A percentile compares a stretch with the other conserved stretches of the same genome.
Evolutionary conservation across 2,888 invertebrate species (phyloP).

Genomic region (Eupithecia subumbrata): DNA sequence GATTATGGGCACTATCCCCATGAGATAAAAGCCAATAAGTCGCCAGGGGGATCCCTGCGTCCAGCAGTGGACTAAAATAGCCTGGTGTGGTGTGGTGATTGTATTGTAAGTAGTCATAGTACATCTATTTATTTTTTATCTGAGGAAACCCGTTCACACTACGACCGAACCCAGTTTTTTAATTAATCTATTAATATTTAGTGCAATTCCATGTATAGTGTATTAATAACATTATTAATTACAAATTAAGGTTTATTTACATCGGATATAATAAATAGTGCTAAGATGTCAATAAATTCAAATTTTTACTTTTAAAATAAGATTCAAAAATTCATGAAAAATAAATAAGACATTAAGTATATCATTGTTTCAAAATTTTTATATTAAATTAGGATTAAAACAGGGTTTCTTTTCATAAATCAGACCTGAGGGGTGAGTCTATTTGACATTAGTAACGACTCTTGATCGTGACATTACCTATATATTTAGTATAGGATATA

Average conservation of each 20-base stretch:
- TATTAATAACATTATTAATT: constrained; percentile 29
- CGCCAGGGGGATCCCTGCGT: too few species aligned
- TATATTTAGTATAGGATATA: too few species aligned
- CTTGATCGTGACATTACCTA: too few species aligned
- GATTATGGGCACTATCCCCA: too few species aligned
- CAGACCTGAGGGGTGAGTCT: neutral
- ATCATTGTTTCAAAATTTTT: constrained; percentile 49
- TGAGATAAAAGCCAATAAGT: too few species aligned
- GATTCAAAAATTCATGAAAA: constrained; percentile 16
- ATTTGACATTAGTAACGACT: too few species aligned
- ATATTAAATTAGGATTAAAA: constrained; percentile 33
- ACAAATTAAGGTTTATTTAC: constrained; percentile 33
- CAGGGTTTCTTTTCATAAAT: neutral
- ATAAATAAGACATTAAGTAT: neutral
- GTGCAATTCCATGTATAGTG: constrained; percentile 40
- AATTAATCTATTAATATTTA: constrained; percentile 10
- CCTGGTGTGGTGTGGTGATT: too few species aligned
- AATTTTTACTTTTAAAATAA: constrained; percentile 6
- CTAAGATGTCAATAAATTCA: constrained; percentile 6
- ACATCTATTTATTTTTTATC: constrained; percentile 5
- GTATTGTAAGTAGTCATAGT: neutral
- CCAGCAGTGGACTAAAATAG: too few species aligned
- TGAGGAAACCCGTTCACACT: constrained; percentile 18
- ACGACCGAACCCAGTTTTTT: constrained; percentile 10
- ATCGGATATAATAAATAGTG: constrained; percentile 32